Percentiles rank a stretch among this genome's conserved stretches.
These are phyloP conservation scores for Leptothorax acervorum DNA, from an alignment of 2,888 invertebrate species.

Conservation along the genomic window DNA sequence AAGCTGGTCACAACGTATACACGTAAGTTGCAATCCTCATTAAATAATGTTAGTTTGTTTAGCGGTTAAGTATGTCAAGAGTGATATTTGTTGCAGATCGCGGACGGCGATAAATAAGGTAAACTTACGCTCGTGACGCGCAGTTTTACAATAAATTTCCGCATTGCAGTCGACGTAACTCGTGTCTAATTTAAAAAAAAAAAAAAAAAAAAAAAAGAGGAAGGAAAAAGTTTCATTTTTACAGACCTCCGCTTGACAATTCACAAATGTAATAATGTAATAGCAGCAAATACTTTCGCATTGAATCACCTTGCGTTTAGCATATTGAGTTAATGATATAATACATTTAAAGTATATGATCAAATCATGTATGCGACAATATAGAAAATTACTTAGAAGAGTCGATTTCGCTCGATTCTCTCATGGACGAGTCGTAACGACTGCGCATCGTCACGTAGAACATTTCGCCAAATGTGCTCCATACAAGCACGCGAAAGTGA, in stretches of 20 bases:
- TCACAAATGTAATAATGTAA: background rate
- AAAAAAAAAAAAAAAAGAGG: background rate
- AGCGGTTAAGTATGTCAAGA: conserved; percentile 32
- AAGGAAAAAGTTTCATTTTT: background rate
- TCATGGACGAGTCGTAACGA: background rate
- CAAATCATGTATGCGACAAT: background rate
- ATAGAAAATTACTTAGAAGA: background rate
- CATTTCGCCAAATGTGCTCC: conserved; percentile 43
- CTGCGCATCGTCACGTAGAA: conserved; percentile 10
- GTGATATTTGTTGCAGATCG: background rate
- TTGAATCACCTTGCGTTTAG: background rate
- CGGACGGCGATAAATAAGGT: conserved; percentile 13
- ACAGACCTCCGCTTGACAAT: background rate
- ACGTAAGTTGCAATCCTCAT: background rate
- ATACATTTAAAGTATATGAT: background rate
- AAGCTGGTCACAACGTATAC: background rate
- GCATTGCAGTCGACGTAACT: background rate
- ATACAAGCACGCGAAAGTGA: conserved; percentile 70
- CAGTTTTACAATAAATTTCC: conserved; percentile 29
- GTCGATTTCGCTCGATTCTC: background rate
- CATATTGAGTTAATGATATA: background rate
- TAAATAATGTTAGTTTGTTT: conserved; percentile 38
- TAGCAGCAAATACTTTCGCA: conserved; percentile 3
- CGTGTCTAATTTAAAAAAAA: background rate
- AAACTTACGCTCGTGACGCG: conserved; percentile 11